Evolutionary conservation across 2,113 vertebrate species (phyloP).

Genomic region (Clinocottus analis): DNA sequence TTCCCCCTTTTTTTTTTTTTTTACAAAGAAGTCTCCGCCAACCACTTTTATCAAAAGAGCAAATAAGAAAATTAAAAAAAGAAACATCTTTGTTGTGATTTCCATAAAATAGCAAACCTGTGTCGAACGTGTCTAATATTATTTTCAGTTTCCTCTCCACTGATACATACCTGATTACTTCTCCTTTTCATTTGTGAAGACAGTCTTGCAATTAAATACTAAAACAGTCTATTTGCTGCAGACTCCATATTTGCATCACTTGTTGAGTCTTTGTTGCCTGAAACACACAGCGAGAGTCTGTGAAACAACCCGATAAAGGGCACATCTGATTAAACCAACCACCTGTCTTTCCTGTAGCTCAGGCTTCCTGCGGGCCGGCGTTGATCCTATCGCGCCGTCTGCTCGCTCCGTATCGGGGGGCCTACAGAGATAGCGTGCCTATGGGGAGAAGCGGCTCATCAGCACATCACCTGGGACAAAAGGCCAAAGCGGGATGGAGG

Average conservation of each 20-base stretch:
- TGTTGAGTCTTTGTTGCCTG: constrained; percentile 38
- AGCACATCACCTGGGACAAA: constrained; percentile 68
- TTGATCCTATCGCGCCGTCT: constrained; percentile 55
- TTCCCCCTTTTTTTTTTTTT: no score
- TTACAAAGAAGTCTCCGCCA: not conserved
- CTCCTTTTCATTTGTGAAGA: not conserved
- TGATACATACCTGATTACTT: not conserved
- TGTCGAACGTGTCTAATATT: not conserved
- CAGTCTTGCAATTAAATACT: not conserved
- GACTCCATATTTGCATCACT: not conserved
- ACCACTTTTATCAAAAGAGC: not conserved
- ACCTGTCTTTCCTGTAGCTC: constrained; percentile 19
- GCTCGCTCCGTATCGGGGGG: constrained; percentile 12
- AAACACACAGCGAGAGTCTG: not conserved
- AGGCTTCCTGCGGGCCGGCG: constrained; percentile 16
- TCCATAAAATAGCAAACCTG: no score
- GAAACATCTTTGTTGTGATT: no score
- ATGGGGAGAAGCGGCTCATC: constrained; percentile 49
- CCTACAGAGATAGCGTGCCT: constrained; percentile 42
- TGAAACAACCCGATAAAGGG: constrained; percentile 27
- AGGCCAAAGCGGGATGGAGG: constrained; percentile 38
- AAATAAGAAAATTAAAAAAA: not conserved
- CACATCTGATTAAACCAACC: constrained; percentile 2
- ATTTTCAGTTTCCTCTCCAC: not conserved
- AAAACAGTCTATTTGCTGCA: not conserved